Evolutionary conservation across 2,888 invertebrate genomes (phyloP), one percentile per base, ranked within the genome.

Genomic region (Drosophila infuscata): DNA sequence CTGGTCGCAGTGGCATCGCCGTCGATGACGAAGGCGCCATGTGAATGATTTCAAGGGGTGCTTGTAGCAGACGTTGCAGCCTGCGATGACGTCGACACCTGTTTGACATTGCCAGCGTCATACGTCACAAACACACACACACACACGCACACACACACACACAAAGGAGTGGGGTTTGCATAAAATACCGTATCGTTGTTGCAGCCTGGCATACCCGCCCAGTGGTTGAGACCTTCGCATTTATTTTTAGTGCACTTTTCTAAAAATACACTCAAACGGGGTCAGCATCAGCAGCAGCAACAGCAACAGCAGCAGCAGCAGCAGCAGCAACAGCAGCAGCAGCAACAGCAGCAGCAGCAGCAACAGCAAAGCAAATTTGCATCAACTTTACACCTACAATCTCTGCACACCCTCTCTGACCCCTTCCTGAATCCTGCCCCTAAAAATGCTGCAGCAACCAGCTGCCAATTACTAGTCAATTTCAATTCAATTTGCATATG

Each of bases 211-310:
- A 79, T 54, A 63, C 67, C 79, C 68, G 69, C 60, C 82, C 72
- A 52, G 62, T 25, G 64, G 75, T n/a, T 30, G 20, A 29, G 90
- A 86, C 91, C 91, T 91, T 91, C 90, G 81, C 79, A 79, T 83
- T 79, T 91, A 91, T 91, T 91, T 91, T 91, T 86, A 89, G 90
- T 82, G 74, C 73, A 58, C 65, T 75, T 78, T 35, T 56, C 68
- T 69, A 69, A 69, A 69, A 51, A 68, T 68, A 68, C 36, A 17
- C 20, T 32, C 32, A 88, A 82, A 83, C 91, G 83, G 88, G 91
- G 90, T 91, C 90, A 88, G 70, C 70, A 64, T 59, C 20, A 41
- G 9, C n/a, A n/a, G 20, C 43, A 20, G 6, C 43, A 41, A 1
- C 41, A 5, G 0, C 41, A 43, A 6, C 36, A 17, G 1, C 7